These are phyloP conservation scores for Thysanoteuthis rhombus DNA, from an alignment of 2,888 invertebrate genomes.

Conservation along the genomic window DNA sequence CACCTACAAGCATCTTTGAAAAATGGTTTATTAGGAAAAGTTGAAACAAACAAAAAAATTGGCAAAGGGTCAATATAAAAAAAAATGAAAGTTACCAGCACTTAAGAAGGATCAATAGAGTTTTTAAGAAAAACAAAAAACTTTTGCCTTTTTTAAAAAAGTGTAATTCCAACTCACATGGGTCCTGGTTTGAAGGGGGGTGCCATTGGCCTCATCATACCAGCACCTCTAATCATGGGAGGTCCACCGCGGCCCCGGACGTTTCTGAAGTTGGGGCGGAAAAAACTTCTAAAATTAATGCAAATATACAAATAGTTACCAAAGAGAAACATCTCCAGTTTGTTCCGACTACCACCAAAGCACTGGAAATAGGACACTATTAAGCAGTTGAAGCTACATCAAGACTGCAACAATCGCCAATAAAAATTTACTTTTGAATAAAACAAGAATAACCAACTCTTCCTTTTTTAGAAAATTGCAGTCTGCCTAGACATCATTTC, in stretches of 20 bases:
- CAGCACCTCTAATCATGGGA: conserved; percentile 48
- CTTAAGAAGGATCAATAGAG: no score
- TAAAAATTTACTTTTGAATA: not conserved
- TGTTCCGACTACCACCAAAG: conserved; percentile 12
- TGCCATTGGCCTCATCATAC: conserved; percentile 46
- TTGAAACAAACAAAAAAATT: no score
- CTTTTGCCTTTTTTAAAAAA: no score
- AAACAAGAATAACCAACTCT: not conserved
- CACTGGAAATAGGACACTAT: not conserved
- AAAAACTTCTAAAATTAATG: conserved; percentile 30
- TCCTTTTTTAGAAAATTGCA: not conserved
- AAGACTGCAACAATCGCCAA: not conserved
- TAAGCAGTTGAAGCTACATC: not conserved
- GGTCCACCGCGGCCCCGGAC: conserved; percentile 52
- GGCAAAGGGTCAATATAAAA: no score
- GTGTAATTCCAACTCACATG: conserved; percentile 40
- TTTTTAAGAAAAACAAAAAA: not conserved
- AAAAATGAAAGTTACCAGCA: no score
- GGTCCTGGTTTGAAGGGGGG: conserved; percentile 47
- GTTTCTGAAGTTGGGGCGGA: conserved; percentile 36
- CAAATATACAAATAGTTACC: conserved; percentile 25
- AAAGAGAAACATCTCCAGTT: conserved; percentile 12
- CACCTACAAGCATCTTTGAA: no score
- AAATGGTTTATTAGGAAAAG: no score
- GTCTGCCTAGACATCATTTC: not conserved